A percentile compares a stretch with the other conserved stretches of the same genome.
Evolutionary conservation across 23 tunicate genomes (phyloP).

Genomic region (Pegea sp.): DNA sequence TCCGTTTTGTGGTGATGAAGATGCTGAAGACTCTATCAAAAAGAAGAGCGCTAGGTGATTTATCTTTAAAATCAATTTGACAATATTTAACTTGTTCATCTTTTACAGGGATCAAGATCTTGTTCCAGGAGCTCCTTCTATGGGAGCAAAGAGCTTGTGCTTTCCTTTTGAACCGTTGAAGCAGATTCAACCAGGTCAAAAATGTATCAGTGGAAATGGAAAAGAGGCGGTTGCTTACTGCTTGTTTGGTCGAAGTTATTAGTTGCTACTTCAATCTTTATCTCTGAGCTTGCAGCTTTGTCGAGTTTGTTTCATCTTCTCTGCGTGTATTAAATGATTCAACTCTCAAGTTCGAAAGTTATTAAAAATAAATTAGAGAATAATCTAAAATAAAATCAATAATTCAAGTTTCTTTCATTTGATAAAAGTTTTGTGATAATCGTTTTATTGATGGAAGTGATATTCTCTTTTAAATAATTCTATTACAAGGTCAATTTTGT

Average conservation of each 20-base stretch:
- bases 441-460: too few species aligned
- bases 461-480: too few species aligned
- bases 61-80: not conserved
- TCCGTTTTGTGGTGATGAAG: conserved; percentile 56
- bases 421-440: too few species aligned
- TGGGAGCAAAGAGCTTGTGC: conserved; percentile 95
- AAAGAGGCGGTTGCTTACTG: conserved; percentile 35
- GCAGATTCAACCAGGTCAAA: conserved; percentile 26
- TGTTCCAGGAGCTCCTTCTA: conserved; percentile 87
- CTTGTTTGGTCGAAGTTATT: conserved; percentile 88
- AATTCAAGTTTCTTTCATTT: too few species aligned
- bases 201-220: conserved; percentile 51
- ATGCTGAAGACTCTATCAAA: conserved; percentile 78
- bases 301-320: too few species aligned
- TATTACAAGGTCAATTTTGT: too few species aligned
- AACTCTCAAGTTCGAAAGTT: too few species aligned
- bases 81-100: not conserved
- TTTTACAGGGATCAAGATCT: conserved; percentile 72
- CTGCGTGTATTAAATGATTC: too few species aligned
- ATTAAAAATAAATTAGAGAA: too few species aligned
- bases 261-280: too few species aligned
- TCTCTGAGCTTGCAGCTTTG: too few species aligned
- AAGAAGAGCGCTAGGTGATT: conserved; percentile 79
- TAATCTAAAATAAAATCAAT: too few species aligned
- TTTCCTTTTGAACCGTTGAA: conserved; percentile 72